Evolutionary conservation across 2,888 invertebrate species (phyloP).

Genomic region (Cheiracanthium punctorium): DNA sequence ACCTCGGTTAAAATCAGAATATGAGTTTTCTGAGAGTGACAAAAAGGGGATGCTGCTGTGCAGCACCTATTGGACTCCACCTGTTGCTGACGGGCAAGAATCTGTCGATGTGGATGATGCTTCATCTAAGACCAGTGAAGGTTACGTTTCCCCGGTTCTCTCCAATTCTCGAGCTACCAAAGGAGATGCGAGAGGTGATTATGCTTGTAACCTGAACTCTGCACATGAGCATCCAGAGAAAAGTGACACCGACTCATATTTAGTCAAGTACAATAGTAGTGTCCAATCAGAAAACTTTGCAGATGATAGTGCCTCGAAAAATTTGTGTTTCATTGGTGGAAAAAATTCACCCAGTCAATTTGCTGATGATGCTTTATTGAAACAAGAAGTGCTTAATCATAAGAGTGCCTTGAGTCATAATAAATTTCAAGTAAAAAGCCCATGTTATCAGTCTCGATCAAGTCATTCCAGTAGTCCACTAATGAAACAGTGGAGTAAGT

Average conservation of each 20-base stretch:
- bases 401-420: conserved; percentile 69
- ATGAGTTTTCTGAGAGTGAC: conserved; percentile 30
- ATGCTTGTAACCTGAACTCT: conserved; percentile 26
- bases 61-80: conserved; percentile 63
- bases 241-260: conserved; percentile 30
- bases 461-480: conserved; percentile 64
- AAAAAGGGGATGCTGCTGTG: conserved; percentile 40
- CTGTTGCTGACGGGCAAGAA: conserved; percentile 60
- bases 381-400: conserved; percentile 66
- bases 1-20: conserved; percentile 46
- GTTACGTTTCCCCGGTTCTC: conserved; percentile 61
- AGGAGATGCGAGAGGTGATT: conserved; percentile 31
- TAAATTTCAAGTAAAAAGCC: conserved; percentile 49
- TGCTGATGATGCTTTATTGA: conserved; percentile 30
- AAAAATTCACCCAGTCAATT: conserved; percentile 51
- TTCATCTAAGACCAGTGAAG: conserved; percentile 66
- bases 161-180: conserved; percentile 43
- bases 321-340: conserved; percentile 30
- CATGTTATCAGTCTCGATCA: conserved; percentile 50
- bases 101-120: conserved; percentile 53
- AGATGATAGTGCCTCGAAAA: conserved; percentile 58
- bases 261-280: conserved; percentile 24
- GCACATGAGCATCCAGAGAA: conserved; percentile 28
- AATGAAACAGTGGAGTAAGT: conserved; percentile 52
- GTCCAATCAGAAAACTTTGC: conserved; percentile 20